Conservation (phyloP, 2,888 invertebrate genomes). For the Taphrorychus bicolor region DNA sequence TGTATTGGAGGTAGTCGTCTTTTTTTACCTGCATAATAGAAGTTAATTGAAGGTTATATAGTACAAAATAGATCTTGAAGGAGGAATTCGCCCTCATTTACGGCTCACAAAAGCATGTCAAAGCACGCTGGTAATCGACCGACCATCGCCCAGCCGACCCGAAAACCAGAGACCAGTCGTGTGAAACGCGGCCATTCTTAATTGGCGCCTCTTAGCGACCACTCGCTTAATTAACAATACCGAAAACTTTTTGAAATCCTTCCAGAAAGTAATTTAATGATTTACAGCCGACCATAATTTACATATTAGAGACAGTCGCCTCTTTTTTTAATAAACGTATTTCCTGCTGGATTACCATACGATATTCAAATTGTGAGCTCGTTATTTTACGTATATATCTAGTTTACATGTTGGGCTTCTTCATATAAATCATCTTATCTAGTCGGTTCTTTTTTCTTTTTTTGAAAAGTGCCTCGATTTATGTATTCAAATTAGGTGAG, state of each 20-base stretch:
- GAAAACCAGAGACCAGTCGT: too few species aligned
- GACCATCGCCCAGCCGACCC: too few species aligned
- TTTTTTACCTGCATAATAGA: too few species aligned
- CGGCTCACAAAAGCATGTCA: too few species aligned
- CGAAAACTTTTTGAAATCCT: slow-evolving; percentile 48
- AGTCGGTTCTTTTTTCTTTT: not conserved
- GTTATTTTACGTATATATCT: slow-evolving; percentile 38
- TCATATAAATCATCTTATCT: slow-evolving; percentile 38
- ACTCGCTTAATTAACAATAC: slow-evolving; percentile 22
- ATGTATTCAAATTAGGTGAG: slow-evolving; percentile 25
- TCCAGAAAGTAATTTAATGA: slow-evolving; percentile 55
- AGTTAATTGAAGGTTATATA: too few species aligned
- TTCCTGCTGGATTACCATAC: slow-evolving; percentile 42
- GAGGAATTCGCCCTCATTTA: too few species aligned
- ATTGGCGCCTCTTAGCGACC: slow-evolving; percentile 13
- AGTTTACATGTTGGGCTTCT: slow-evolving; percentile 27
- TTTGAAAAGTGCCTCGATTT: slow-evolving; percentile 22
- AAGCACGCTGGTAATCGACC: too few species aligned
- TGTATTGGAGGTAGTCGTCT: too few species aligned
- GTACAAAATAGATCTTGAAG: too few species aligned
- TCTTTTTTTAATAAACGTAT: slow-evolving; percentile 35
- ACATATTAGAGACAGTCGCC: slow-evolving; percentile 41
- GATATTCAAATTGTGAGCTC: slow-evolving; percentile 40
- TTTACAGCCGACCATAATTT: slow-evolving; percentile 50
- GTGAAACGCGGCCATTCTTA: slow-evolving; percentile 9